Base-by-base conservation (phyloP, 2,113 vertebrate species). In the Upupa epops region DNA sequence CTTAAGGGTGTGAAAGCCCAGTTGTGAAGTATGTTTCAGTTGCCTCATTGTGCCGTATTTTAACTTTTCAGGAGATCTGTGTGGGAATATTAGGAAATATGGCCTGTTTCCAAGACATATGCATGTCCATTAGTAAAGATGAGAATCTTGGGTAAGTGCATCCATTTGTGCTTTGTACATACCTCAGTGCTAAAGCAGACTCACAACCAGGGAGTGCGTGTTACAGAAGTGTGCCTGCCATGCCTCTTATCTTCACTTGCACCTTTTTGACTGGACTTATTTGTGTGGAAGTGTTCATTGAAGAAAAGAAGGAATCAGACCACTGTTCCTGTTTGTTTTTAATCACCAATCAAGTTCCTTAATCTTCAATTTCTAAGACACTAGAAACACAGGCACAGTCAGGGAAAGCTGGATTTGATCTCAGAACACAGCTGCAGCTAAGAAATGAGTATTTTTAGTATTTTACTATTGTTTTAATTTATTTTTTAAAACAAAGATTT, bases 51-150 rank as follows among this genome's bases (percentile, higher is more conserved):
- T 20, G 34, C 29, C 69, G 6, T 95, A 65, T 91, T 94, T 96
- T 96, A 75, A 34, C 69, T 97, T 95, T 87, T 49, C 96, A 99
- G 99, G 99, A 99, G 97, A 99, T 99, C 68, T 99, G 99, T 92
- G 98, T 99, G 74, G 99, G 99, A 92, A 99, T 99, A 96, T 97
- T 99, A 51, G 99, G 99, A 34, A 99, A 99, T 82, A 99, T 99
- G 97, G 98, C 98, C 77, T 99, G 99, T 97, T 99, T 99, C 95
- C 98, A 98, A 88, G 98, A 99, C 32, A 98, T 99, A 29, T 99
- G 99, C 94, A 69, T 97, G 91, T 97, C 98, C 87, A 98, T 99
- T 51, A 99, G 98, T 95, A 98, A 97, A 91, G 98, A 99, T 90
- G 97, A 98, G 83, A 98, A 98, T 94, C 97, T 99, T 31, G 97